Conservation (phyloP, 2,797 vertebrate species). For the Taenioides sp. region DNA sequence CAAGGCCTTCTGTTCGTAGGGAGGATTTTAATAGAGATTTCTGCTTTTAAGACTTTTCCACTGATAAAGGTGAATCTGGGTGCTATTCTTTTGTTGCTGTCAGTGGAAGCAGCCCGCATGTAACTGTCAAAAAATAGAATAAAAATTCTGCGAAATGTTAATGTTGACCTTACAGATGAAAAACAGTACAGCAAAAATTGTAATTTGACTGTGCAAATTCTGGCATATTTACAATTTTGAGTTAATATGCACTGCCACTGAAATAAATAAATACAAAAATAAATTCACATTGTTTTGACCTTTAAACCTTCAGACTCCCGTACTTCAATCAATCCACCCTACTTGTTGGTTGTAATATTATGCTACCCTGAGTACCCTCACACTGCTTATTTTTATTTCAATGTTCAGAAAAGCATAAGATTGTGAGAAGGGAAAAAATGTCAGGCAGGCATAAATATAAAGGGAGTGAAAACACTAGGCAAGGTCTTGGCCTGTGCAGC, state of each 20-base stretch:
- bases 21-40: slow-evolving; percentile 27
- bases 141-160: not conserved
- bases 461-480: slow-evolving; percentile 72
- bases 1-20: slow-evolving; percentile 43
- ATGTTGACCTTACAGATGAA: too few relatives aligned
- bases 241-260: too few relatives aligned
- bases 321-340: not conserved
- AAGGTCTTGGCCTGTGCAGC: slow-evolving; percentile 63
- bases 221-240: too few relatives aligned
- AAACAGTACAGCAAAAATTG: too few relatives aligned
- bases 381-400: slow-evolving; percentile 27
- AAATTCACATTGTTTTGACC: too few relatives aligned
- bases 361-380: not conserved
- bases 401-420: slow-evolving; percentile 51
- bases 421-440: slow-evolving; percentile 44
- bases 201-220: too few relatives aligned
- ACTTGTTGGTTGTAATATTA: not conserved
- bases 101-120: not conserved
- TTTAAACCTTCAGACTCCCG: too few relatives aligned
- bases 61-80: not conserved
- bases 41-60: slow-evolving; percentile 17
- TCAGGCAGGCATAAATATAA: slow-evolving; percentile 67
- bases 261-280: too few relatives aligned
- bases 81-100: not conserved
- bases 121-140: not conserved